phyloP scores from a whole-genome alignment of 2,113 vertebrate species.

The Pipra filicauda region DNA sequence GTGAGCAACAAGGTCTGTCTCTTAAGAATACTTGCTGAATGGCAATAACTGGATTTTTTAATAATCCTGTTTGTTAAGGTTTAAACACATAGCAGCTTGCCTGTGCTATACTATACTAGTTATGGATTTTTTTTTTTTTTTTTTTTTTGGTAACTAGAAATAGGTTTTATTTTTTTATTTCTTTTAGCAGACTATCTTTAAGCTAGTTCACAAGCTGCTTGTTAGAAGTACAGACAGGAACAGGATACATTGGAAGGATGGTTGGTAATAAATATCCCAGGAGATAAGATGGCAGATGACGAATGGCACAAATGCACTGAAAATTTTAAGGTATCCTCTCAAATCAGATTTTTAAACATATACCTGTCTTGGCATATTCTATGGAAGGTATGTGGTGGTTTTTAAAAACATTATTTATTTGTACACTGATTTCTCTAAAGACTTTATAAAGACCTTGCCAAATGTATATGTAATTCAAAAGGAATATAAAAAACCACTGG shows the following conservation, averaged over 20 bases:
- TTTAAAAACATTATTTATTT: not conserved
- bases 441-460: not conserved
- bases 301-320: not conserved
- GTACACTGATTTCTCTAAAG: not conserved
- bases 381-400: not conserved
- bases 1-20: not conserved
- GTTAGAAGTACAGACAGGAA: not conserved
- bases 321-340: not conserved
- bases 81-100: not conserved
- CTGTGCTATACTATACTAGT: not conserved
- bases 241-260: not conserved
- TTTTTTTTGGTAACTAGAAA: not conserved
- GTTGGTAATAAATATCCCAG: not conserved
- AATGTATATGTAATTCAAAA: not conserved
- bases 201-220: not conserved
- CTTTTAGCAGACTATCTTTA: not conserved
- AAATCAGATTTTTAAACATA: not conserved
- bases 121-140: not conserved
- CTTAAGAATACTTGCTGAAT: not conserved
- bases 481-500: not conserved
- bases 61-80: not conserved
- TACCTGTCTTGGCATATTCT: not conserved
- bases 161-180: not conserved
- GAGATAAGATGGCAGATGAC: not conserved
- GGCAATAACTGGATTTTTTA: not conserved